Conservation (phyloP, 2,113 vertebrate genomes). For the Podarcis cretensis region DNA sequence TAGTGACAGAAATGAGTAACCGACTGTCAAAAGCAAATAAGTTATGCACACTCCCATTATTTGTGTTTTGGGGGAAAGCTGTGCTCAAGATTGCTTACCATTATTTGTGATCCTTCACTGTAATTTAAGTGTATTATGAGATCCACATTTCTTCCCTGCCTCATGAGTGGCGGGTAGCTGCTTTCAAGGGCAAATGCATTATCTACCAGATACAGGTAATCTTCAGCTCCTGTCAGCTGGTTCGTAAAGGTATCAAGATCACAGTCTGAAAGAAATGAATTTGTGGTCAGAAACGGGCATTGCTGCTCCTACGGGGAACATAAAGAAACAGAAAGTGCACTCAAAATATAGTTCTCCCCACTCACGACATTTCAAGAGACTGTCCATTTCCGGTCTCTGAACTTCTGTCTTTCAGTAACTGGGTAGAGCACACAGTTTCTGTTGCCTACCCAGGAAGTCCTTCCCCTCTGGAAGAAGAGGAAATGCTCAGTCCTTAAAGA, state of each 20-base stretch:
- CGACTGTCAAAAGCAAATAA: neutral
- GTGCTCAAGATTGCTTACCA: slow-evolving; percentile 51
- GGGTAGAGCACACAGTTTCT: neutral
- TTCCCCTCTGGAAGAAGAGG: neutral
- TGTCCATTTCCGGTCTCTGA: neutral
- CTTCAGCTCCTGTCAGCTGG: slow-evolving; percentile 71
- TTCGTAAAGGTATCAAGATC: slow-evolving; percentile 79
- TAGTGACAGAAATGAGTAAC: neutral
- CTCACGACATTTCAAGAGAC: slow-evolving; percentile 1
- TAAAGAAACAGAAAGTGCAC: neutral
- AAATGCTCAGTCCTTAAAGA: neutral
- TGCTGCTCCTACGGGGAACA: neutral
- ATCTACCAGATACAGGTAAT: slow-evolving; percentile 77
- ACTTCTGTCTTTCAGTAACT: neutral
- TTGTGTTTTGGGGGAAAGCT: no score
- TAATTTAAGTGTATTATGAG: slow-evolving; percentile 83
- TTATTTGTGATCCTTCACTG: slow-evolving; percentile 76
- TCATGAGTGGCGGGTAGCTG: slow-evolving; percentile 80
- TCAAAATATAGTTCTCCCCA: neutral
- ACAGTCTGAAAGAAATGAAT: slow-evolving; percentile 70
- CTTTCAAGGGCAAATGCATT: slow-evolving; percentile 80
- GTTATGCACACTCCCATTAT: neutral
- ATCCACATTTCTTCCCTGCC: slow-evolving; percentile 75
- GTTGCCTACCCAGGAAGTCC: slow-evolving; percentile 1
- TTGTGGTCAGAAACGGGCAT: neutral